Conservation (phyloP, 2,797 vertebrate genomes). For the Acrossocheilus fasciatus region DNA sequence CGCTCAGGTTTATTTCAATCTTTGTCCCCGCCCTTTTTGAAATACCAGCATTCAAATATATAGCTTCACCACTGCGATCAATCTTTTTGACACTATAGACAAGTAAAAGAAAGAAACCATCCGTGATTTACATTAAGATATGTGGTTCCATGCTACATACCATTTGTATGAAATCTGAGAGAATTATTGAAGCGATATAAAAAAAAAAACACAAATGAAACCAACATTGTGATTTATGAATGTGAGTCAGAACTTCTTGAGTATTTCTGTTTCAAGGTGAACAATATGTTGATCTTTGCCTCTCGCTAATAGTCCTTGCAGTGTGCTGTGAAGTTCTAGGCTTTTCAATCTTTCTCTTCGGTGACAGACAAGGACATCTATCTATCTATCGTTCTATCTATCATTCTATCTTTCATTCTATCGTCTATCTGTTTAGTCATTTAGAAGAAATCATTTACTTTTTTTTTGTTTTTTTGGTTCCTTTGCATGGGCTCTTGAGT, state of each 20-base stretch:
- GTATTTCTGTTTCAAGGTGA: conserved; percentile 6
- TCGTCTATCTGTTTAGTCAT: background rate
- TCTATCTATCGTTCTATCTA: background rate
- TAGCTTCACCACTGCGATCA: conserved; percentile 38
- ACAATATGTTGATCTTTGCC: background rate
- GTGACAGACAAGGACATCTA: conserved; percentile 5
- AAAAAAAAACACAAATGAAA: background rate
- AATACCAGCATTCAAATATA: conserved; percentile 22
- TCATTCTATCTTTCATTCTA: background rate
- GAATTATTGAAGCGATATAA: conserved; percentile 2
- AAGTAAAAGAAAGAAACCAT: conserved; percentile 40
- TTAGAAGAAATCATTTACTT: background rate
- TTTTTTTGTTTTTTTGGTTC: background rate
- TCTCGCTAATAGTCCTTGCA: background rate
- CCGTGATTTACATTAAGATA: conserved; percentile 55
- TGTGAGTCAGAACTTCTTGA: conserved; percentile 7
- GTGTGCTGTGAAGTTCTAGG: background rate
- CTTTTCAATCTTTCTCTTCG: background rate
- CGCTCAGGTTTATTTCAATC: conserved; percentile 51
- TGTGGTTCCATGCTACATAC: conserved; percentile 14
- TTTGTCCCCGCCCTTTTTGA: conserved; percentile 19
- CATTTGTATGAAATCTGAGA: conserved; percentile 7
- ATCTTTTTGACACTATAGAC: conserved; percentile 50
- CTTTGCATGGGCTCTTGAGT: background rate
- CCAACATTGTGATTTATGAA: conserved; percentile 2